Conservation (phyloP, 2,888 invertebrate genomes). For the Pecten maximus region DNA sequence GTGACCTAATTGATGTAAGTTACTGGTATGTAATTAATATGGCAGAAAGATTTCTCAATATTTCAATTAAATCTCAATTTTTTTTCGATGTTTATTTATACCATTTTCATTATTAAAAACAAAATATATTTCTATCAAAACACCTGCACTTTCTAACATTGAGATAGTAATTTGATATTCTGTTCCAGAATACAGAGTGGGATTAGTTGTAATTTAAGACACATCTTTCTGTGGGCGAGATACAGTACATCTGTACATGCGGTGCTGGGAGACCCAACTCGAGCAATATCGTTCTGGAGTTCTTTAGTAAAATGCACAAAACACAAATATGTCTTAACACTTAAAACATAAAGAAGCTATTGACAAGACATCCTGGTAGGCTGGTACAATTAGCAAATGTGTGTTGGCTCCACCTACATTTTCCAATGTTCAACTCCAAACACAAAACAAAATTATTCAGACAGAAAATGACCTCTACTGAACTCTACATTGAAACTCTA, state of each 20-base stretch:
- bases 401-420: background rate
- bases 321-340: background rate
- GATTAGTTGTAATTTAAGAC: too few relatives aligned
- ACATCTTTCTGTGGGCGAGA: background rate
- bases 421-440: background rate
- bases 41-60: too few relatives aligned
- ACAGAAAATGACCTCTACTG: background rate
- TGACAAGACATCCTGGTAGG: background rate
- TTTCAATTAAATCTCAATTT: too few relatives aligned
- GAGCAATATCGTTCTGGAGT: background rate
- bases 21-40: too few relatives aligned
- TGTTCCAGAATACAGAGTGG: background rate
- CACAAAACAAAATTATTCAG: background rate
- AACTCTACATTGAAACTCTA: background rate
- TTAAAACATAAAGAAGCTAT: background rate
- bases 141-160: too few relatives aligned
- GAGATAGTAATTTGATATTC: background rate
- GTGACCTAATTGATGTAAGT: background rate
- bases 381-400: background rate
- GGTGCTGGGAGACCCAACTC: background rate
- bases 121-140: too few relatives aligned
- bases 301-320: background rate
- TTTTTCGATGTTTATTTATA: too few relatives aligned
- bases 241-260: too few relatives aligned
- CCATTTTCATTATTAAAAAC: background rate